These are phyloP conservation scores for Drosophila paranaensis DNA, from an alignment of 2,888 invertebrate species.

Conservation along the genomic window DNA sequence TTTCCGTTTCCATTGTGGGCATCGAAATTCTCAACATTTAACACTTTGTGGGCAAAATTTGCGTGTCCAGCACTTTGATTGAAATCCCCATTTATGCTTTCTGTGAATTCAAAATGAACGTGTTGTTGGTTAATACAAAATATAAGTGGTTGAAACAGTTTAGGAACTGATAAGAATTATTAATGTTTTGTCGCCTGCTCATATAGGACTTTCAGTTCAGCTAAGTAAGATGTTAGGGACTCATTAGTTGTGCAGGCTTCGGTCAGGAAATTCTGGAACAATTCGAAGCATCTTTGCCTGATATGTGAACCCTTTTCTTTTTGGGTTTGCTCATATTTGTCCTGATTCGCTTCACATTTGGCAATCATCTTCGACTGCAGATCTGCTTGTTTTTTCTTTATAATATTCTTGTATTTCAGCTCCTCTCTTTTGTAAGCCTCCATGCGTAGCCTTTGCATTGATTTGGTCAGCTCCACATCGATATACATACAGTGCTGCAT, in stretches of 20 bases:
- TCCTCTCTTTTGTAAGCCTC: slow-evolving; percentile 12
- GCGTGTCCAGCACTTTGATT: slow-evolving; percentile 45
- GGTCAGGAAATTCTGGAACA: slow-evolving; percentile 29
- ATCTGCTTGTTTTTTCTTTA: slow-evolving; percentile 32
- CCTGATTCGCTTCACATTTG: slow-evolving; percentile 43
- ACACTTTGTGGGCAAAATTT: slow-evolving; percentile 51
- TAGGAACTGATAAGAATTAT: slow-evolving; percentile 9
- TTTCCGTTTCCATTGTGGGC: slow-evolving; percentile 62
- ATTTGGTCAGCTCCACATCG: slow-evolving; percentile 38
- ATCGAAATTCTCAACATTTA: slow-evolving; percentile 69
- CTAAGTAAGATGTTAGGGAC: slow-evolving; percentile 32
- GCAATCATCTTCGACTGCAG: slow-evolving; percentile 16
- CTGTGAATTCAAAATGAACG: slow-evolving; percentile 51
- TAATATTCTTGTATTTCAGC: neutral
- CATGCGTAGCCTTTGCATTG: slow-evolving; percentile 24
- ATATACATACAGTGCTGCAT: slow-evolving; percentile 22
- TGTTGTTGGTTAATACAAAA: slow-evolving; percentile 9
- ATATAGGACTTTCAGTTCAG: slow-evolving; percentile 41
- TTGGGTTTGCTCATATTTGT: slow-evolving; percentile 15
- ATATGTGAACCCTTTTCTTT: slow-evolving; percentile 3
- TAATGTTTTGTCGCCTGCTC: slow-evolving; percentile 19
- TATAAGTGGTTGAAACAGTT: neutral
- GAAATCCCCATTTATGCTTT: slow-evolving; percentile 64
- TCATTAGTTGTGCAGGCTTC: neutral
- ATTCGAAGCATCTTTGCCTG: slow-evolving; percentile 48